phyloP scores from a whole-genome alignment of 2,113 vertebrate genomes.

The Zosterops lateralis region DNA sequence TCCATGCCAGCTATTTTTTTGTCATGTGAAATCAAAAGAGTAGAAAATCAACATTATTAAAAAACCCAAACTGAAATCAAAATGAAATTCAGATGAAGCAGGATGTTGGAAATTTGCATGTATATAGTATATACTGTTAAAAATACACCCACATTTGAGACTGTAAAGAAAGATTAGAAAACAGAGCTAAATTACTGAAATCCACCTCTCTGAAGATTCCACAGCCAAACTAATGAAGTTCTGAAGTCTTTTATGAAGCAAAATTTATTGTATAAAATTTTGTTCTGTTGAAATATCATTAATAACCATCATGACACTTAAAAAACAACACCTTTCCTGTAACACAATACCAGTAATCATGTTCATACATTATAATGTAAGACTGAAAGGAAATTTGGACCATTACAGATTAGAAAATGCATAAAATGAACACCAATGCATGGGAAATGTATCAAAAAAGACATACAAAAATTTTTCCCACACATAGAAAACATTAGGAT shows the following conservation, averaged over 20 bases:
- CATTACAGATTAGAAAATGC: not conserved
- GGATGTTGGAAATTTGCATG: not conserved
- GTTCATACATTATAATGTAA: not conserved
- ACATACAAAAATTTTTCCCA: not conserved
- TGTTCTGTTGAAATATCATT: not conserved
- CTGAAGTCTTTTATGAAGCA: not conserved
- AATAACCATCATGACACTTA: not conserved
- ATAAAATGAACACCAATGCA: not conserved
- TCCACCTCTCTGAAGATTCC: not conserved
- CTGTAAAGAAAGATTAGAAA: not conserved
- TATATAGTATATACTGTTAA: not conserved
- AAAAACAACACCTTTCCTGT: not conserved
- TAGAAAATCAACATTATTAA: not conserved
- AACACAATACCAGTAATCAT: not conserved
- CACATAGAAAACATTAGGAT: not conserved
- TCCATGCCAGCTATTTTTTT: not conserved
- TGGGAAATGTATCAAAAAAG: not conserved
- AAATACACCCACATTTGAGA: not conserved
- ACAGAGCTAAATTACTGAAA: not conserved
- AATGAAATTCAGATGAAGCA: not conserved
- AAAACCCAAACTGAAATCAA: not conserved
- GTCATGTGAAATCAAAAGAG: not conserved
- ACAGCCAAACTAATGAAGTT: not conserved
- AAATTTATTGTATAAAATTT: not conserved
- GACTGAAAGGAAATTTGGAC: not conserved